These are phyloP conservation scores for Grantiella picta DNA, from an alignment of 2,113 vertebrate genomes.

Conservation along the genomic window DNA sequence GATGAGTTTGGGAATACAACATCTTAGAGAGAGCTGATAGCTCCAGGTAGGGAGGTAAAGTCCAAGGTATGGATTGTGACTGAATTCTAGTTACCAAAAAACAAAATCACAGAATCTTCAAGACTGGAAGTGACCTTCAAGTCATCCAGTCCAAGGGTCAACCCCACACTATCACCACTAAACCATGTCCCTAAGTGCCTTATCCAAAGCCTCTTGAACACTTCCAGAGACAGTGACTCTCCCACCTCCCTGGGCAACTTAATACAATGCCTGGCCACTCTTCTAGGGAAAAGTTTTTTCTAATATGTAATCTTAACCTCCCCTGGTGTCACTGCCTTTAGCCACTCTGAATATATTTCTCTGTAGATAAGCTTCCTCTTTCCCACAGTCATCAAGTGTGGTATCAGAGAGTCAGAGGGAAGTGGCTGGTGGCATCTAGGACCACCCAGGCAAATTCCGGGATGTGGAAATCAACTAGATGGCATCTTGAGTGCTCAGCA, in stretches of 20 bases:
- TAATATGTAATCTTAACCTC: background rate
- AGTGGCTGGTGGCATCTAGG: background rate
- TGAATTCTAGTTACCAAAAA: background rate
- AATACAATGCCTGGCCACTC: too few relatives aligned
- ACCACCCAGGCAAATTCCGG: accelerated
- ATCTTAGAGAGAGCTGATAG: background rate
- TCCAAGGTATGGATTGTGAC: background rate
- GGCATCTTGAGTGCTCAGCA: too few relatives aligned
- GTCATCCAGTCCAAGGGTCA: too few relatives aligned
- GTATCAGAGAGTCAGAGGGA: background rate
- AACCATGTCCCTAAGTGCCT: background rate
- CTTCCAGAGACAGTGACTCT: background rate
- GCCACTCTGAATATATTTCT: background rate
- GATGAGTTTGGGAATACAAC: background rate
- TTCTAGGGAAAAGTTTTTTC: background rate
- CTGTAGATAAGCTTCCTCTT: background rate
- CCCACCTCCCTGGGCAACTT: background rate
- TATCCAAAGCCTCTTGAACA: background rate
- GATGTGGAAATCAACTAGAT: background rate
- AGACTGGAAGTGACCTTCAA: background rate
- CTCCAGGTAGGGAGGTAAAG: background rate
- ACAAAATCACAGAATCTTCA: background rate
- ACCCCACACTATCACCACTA: background rate
- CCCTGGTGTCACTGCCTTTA: background rate
- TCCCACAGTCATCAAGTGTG: background rate